Evolutionary conservation across 2,888 invertebrate species (phyloP).

Genomic region (Thysanoteuthis rhombus): DNA sequence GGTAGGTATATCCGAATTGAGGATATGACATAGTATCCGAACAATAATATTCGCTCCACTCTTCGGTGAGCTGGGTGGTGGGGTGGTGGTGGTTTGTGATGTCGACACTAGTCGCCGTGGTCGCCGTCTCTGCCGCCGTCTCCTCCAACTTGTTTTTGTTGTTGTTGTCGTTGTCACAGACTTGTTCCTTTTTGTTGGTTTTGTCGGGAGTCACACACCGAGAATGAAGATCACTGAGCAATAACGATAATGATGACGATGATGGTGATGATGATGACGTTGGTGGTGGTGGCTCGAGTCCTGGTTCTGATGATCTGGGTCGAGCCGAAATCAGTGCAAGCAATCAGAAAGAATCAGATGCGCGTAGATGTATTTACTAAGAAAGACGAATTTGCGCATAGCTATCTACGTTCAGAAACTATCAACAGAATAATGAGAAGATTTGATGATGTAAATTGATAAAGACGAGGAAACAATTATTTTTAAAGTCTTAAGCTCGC

Average conservation of each 20-base stretch:
- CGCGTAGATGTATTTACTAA: background rate
- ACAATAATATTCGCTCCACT: background rate
- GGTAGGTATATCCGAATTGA: conserved; percentile 40
- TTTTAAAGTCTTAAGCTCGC: background rate
- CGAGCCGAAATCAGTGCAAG: background rate
- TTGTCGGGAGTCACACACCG: background rate
- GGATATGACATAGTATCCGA: conserved; percentile 38
- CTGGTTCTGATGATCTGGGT: background rate
- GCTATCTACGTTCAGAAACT: background rate
- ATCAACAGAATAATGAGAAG: background rate
- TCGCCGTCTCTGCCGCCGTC: background rate
- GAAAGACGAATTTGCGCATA: background rate
- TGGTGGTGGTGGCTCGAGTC: background rate
- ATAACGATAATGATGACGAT: background rate
- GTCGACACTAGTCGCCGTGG: background rate
- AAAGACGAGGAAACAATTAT: background rate
- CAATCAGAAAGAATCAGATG: background rate
- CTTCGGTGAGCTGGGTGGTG: background rate
- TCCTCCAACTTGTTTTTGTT: background rate
- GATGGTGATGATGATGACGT: background rate
- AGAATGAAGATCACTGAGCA: background rate
- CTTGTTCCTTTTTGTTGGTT: background rate
- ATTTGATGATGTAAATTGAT: background rate
- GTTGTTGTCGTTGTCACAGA: background rate
- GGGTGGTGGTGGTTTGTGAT: background rate